Percentiles rank a stretch among this genome's conserved stretches.
Conservation (phyloP, 2,113 vertebrate genomes). For the Lates calcarifer region DNA sequence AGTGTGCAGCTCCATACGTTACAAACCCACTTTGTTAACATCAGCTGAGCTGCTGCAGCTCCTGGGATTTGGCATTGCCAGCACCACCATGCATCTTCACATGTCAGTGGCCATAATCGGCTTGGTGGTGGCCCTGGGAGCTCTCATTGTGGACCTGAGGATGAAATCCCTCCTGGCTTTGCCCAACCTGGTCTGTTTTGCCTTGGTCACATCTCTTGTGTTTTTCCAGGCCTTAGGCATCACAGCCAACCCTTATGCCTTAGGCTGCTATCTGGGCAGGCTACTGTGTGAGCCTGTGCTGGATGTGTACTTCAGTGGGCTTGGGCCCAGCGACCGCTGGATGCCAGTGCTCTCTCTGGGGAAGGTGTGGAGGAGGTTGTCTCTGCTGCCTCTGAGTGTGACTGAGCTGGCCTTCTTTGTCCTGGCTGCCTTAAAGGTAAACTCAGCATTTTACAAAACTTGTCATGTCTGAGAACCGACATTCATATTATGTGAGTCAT, state of each 20-base stretch:
- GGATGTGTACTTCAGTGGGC: conserved; percentile 94
- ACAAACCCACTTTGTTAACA: conserved; percentile 89
- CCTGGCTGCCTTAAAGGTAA: conserved; percentile 91
- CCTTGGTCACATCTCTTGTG: conserved; percentile 85
- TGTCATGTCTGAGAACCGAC: background rate
- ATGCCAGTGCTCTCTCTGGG: conserved; percentile 92
- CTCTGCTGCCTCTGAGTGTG: conserved; percentile 89
- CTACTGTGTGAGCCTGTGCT: conserved; percentile 94
- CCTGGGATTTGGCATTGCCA: conserved; percentile 94
- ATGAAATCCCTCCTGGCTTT: conserved; percentile 96
- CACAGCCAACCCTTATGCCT: conserved; percentile 90
- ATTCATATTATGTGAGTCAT: conserved; percentile 21
- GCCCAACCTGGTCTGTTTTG: conserved; percentile 91
- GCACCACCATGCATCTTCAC: conserved; percentile 91
- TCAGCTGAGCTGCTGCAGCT: conserved; percentile 93
- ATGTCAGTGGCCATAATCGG: conserved; percentile 90
- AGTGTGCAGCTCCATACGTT: conserved; percentile 87
- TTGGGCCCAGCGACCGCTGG: conserved; percentile 95
- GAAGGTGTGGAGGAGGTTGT: conserved; percentile 90
- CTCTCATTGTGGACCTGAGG: conserved; percentile 93
- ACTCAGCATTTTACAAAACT: conserved; percentile 4
- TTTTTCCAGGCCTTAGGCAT: conserved; percentile 92
- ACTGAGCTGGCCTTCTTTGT: conserved; percentile 91
- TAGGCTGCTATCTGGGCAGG: conserved; percentile 94
- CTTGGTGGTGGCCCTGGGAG: conserved; percentile 89